phyloP scores from a whole-genome alignment of 2,888 invertebrate species.

The Sarcophaga subvicina region DNA sequence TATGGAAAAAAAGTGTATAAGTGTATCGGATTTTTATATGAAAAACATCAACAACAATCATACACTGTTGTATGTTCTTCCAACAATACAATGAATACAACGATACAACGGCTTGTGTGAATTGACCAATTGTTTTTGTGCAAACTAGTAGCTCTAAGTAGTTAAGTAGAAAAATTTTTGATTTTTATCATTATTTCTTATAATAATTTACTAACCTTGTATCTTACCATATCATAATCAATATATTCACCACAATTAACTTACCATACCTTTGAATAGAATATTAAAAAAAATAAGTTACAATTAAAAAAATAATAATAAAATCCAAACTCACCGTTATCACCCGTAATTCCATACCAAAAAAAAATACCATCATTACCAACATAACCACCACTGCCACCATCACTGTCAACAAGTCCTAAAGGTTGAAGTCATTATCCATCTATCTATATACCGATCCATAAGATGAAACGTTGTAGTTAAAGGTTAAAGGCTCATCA shows the following conservation, averaged over 20 bases:
- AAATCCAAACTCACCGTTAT: conserved; percentile 50
- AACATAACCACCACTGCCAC: conserved; percentile 53
- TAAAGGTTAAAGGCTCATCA: conserved; percentile 59
- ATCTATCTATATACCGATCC: conserved; percentile 63
- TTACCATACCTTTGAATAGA: conserved; percentile 7
- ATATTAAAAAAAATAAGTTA: conserved; percentile 5
- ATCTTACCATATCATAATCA: neutral
- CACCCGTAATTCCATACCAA: conserved; percentile 59
- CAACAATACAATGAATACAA: no score
- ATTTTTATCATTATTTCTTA: neutral
- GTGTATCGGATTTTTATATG: no score
- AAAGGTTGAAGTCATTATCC: conserved; percentile 71
- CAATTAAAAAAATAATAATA: neutral
- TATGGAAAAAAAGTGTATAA: no score
- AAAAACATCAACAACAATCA: no score
- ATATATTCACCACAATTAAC: conserved; percentile 11
- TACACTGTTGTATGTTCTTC: no score
- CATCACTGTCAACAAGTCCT: conserved; percentile 62
- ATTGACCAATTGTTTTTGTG: no score
- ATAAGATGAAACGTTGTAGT: conserved; percentile 43
- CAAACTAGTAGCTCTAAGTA: no score
- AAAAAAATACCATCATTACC: conserved; percentile 18
- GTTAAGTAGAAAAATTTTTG: no score
- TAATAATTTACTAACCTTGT: neutral
- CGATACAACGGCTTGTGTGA: no score